Evolutionary conservation across 1,140 invertebrate species (phyloP).

Genomic region (Habropoda laboriosa): DNA sequence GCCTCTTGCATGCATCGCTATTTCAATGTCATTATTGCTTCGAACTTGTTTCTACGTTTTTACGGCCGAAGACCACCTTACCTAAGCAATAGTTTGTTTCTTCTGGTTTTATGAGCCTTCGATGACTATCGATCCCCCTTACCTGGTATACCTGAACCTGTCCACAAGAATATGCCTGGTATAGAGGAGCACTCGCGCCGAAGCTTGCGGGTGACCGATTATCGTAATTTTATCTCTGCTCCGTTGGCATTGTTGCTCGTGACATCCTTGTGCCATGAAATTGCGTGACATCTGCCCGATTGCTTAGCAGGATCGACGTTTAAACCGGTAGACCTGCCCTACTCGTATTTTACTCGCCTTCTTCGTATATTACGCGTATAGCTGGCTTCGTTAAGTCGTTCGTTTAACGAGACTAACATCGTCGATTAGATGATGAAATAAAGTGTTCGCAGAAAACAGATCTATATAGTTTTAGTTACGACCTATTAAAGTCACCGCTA

Average conservation of each 20-base stretch:
- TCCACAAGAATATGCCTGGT: not conserved
- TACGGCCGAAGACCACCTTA: conserved; percentile 50
- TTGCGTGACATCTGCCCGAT: not conserved
- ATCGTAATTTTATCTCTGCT: conserved; percentile 23
- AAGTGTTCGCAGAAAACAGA: not conserved
- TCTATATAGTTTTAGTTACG: not conserved
- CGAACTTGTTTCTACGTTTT: conserved; percentile 64
- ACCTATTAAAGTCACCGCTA: not conserved
- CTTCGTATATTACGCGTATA: not conserved
- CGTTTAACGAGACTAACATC: not conserved
- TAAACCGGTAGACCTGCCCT: no score
- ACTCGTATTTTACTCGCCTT: not conserved
- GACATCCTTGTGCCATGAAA: not conserved
- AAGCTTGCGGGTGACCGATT: not conserved
- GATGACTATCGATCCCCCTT: conserved; percentile 56
- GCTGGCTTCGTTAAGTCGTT: not conserved
- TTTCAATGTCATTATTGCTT: conserved; percentile 60
- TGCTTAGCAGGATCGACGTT: not conserved
- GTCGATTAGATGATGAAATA: not conserved
- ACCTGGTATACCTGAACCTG: conserved; percentile 22
- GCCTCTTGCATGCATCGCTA: conserved; percentile 35
- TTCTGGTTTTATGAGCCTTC: conserved; percentile 61
- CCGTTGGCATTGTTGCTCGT: not conserved
- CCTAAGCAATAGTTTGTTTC: conserved; percentile 56
- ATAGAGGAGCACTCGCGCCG: not conserved